These are phyloP conservation scores for Aricia artaxerxes DNA, from an alignment of 2,888 invertebrate genomes.

Conservation along the genomic window DNA sequence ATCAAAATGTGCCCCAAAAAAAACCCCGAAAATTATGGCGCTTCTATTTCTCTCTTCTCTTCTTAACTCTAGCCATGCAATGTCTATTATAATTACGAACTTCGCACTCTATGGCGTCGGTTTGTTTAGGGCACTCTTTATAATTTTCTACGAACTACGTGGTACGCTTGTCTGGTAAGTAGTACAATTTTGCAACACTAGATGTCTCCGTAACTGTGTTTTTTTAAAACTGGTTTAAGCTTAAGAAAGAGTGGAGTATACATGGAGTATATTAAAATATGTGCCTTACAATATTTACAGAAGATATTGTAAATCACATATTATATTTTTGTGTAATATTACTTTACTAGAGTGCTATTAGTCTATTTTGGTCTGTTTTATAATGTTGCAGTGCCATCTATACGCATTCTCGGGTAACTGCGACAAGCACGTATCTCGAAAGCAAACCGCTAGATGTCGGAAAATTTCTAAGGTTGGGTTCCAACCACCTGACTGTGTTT, in stretches of 20 bases:
- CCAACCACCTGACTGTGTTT: too few species aligned
- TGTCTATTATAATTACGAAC: too few species aligned
- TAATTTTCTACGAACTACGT: neutral
- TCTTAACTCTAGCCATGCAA: too few species aligned
- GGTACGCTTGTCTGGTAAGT: neutral
- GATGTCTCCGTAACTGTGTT: neutral
- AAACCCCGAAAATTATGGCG: too few species aligned
- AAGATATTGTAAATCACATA: neutral
- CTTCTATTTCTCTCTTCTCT: too few species aligned
- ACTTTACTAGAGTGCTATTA: neutral
- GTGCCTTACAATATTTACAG: neutral
- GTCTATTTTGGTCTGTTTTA: neutral
- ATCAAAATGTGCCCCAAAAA: too few species aligned
- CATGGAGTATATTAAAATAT: too few species aligned
- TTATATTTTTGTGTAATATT: neutral
- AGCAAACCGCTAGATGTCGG: neutral
- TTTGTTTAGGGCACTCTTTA: neutral
- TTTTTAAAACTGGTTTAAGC: too few species aligned
- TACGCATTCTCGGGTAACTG: neutral
- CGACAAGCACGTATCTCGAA: neutral
- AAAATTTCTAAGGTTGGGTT: neutral
- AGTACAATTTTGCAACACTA: neutral
- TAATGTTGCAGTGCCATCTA: neutral
- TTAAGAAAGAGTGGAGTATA: neutral
- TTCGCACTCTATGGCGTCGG: neutral